Evolutionary conservation across 2,888 invertebrate species (phyloP).

Genomic region (Ormyrus thymus): DNA sequence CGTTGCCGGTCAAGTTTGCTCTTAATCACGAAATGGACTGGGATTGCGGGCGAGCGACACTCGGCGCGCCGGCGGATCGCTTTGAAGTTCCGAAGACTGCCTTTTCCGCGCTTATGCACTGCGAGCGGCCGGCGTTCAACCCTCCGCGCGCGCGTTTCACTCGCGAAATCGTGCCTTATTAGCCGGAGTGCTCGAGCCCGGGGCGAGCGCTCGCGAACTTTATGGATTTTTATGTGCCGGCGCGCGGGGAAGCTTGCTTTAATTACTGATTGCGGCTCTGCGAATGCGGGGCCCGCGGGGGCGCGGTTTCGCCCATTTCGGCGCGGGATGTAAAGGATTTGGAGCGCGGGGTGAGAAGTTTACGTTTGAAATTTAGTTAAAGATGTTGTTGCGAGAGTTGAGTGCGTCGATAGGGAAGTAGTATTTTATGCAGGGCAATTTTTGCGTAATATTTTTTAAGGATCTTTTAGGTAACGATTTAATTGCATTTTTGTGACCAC

Average conservation of each 20-base stretch:
- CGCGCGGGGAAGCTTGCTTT: constrained; percentile 9
- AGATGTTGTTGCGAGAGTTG: too few relatives aligned
- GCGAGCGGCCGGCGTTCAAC: neutral
- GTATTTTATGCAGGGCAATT: too few relatives aligned
- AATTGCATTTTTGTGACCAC: too few relatives aligned
- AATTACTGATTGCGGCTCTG: neutral
- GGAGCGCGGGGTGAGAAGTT: too few relatives aligned
- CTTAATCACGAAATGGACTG: constrained; percentile 74
- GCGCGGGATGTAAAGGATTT: too few relatives aligned
- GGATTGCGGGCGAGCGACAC: constrained; percentile 66
- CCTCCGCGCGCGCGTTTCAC: neutral
- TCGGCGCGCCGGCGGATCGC: neutral
- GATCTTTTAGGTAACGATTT: too few relatives aligned
- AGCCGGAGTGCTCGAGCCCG: constrained; percentile 36
- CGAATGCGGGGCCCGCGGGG: too few relatives aligned
- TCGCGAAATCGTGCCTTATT: constrained; percentile 45
- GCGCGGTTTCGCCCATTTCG: too few relatives aligned
- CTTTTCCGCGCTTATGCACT: neutral
- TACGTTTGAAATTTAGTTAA: too few relatives aligned
- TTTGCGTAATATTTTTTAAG: too few relatives aligned
- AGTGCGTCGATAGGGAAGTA: too few relatives aligned
- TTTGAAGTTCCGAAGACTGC: constrained; percentile 34
- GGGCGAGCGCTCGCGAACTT: constrained; percentile 1
- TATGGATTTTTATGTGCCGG: constrained; percentile 11
- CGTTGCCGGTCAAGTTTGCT: constrained; percentile 68